These are phyloP conservation scores for Hydroisotoma schaefferi DNA, from an alignment of 2,888 invertebrate genomes.

Conservation along the genomic window DNA sequence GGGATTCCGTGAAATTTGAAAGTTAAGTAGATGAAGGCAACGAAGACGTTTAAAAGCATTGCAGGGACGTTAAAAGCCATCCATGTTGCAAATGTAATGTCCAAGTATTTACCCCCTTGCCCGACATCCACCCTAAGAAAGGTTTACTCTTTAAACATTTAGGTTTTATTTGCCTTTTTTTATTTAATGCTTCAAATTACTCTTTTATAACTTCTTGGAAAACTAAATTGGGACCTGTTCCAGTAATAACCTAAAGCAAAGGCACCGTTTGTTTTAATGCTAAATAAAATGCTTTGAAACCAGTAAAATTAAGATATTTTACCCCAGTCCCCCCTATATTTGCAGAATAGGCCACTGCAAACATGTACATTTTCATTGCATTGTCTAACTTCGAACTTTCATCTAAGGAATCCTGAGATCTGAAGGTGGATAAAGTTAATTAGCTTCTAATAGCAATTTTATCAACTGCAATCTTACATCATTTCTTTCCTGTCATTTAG, in stretches of 20 bases:
- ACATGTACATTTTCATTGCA: conserved; percentile 28
- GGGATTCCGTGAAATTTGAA: conserved; percentile 28
- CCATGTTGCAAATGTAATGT: conserved; percentile 75
- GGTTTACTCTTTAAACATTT: conserved; percentile 20
- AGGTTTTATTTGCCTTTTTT: too few species aligned
- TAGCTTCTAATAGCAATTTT: too few species aligned
- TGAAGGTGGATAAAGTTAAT: too few species aligned
- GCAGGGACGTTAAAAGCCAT: conserved; percentile 81
- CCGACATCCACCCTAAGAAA: conserved; percentile 21
- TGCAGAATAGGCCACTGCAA: conserved; percentile 33
- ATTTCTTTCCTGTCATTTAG: too few species aligned
- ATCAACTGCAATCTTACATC: too few species aligned
- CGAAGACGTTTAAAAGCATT: conserved; percentile 71
- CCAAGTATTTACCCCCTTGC: conserved; percentile 25
- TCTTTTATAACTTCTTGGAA: conserved; percentile 26
- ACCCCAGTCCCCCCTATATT: conserved; percentile 29
- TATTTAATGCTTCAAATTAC: too few species aligned
- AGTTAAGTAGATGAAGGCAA: conserved; percentile 60
- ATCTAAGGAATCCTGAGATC: too few species aligned
- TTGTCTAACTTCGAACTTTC: too few species aligned
- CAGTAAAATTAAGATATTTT: neutral
- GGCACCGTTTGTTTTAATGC: neutral
- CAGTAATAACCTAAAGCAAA: conserved; percentile 23
- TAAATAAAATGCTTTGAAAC: neutral
- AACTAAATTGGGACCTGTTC: conserved; percentile 36